Evolutionary conservation across 2,797 vertebrate species (phyloP), one percentile per base, ranked within the genome.

Genomic region (Adrianichthys oophorus): DNA sequence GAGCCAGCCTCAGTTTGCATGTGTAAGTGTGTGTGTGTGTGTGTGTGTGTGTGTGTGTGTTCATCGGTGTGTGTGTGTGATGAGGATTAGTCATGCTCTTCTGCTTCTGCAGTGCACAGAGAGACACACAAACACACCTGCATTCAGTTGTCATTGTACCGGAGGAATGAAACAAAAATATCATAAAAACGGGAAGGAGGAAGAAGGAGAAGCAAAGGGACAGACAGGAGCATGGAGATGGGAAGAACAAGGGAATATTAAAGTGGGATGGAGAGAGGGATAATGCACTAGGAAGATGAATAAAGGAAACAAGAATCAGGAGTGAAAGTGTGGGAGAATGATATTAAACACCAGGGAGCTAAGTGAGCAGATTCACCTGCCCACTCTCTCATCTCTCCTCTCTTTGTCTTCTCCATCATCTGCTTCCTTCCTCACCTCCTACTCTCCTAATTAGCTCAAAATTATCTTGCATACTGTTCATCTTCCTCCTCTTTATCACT

Each of bases 331-430:
- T 87, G 84, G 82, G 87, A 86, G 85, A 82, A 62, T 65, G 78
- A 88, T 90, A 90, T 90, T 90, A 90, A 90, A 90, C 88, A 90
- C 86, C 68, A 68, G 88, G 88, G 88, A 90, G 85, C 88, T 84
- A 87, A 83, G 76, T 48, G 88, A 84, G 87, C 86, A 85, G 61
- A 89, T 89, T 87, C 83, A 88, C 80, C 85, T 86, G 79, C 87
- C 85, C 78, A 89, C 85, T 85, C 67, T 59, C 53, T 68, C 60
- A 2, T 55, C 65, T 65, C 70, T 26, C 57, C 26, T 48, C 46
- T 17, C 52, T 55, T 56, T 41, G 56, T 47, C 66, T 56, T 59
- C 74, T 70, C 64, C 62, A 75, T 79, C 78, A 65, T 78, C 70
- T 51, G 77, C 52, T 85, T 70, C 71, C 61, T 71, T 55, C 60